phyloP scores from a whole-genome alignment of 2,113 vertebrate species.

The Xenopus laevis region DNA sequence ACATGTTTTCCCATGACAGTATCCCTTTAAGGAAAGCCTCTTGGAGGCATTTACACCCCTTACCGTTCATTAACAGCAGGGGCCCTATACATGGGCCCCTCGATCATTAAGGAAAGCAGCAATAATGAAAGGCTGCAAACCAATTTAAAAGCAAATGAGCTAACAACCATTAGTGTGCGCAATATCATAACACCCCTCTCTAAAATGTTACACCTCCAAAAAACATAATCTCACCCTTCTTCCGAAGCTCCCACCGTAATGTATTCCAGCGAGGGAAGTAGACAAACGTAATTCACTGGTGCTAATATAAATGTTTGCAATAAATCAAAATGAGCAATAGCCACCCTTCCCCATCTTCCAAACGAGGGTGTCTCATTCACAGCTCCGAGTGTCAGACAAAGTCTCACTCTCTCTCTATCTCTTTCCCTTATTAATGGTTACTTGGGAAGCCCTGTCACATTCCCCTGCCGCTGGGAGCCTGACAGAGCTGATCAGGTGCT shows the following conservation, averaged over 20 bases:
- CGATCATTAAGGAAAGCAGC: too few species aligned
- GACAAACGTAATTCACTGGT: constrained; percentile 34
- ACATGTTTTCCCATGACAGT: too few species aligned
- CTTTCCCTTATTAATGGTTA: constrained; percentile 66
- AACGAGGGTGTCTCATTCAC: constrained; percentile 43
- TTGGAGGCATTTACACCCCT: too few species aligned
- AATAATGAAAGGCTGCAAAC: too few species aligned
- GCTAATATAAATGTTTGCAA: constrained; percentile 44
- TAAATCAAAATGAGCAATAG: constrained; percentile 43
- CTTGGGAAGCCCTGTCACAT: constrained; percentile 61
- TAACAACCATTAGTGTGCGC: too few species aligned
- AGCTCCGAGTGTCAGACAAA: constrained; percentile 40
- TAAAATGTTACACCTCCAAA: constrained; percentile 31
- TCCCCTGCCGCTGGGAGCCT: constrained; percentile 70
- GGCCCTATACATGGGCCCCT: too few species aligned
- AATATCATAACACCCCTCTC: constrained; percentile 23
- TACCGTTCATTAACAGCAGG: too few species aligned
- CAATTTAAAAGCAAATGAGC: too few species aligned
- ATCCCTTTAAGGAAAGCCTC: too few species aligned
- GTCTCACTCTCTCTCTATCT: constrained; percentile 39
- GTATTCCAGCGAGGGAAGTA: constrained; percentile 27
- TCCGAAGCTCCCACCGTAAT: constrained; percentile 18
- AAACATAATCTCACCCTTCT: constrained; percentile 38
- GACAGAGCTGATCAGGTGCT: constrained; percentile 76
- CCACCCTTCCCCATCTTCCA: background rate